Evolutionary conservation across 2,113 vertebrate genomes (phyloP).

Genomic region (Dipodomys stephensi): DNA sequence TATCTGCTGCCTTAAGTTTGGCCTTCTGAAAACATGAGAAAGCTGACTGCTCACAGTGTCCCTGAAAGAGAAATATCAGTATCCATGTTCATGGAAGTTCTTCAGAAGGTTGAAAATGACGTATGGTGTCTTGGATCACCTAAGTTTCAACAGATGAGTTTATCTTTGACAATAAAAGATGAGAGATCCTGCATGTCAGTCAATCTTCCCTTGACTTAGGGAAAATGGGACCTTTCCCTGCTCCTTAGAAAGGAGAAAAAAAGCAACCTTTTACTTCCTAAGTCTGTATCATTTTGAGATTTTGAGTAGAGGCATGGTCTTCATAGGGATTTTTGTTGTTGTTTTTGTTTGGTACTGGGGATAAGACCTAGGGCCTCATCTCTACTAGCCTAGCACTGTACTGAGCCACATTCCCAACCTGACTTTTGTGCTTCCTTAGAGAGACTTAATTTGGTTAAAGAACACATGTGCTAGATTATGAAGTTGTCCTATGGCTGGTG

Average conservation of each 20-base stretch:
- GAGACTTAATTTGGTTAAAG: neutral
- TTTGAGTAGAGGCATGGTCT: neutral
- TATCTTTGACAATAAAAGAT: neutral
- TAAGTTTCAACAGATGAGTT: neutral
- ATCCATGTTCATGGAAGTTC: neutral
- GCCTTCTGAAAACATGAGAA: conserved; percentile 84
- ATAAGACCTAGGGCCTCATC: neutral
- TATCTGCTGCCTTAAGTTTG: conserved; percentile 74
- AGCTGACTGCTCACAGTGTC: conserved; percentile 78
- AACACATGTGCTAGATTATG: neutral
- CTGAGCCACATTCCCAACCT: neutral
- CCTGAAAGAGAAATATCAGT: conserved; percentile 76
- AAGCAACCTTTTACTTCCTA: neutral
- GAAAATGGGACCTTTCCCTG: neutral
- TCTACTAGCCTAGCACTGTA: neutral
- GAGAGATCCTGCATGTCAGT: neutral
- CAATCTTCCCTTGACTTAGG: neutral
- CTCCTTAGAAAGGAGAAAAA: neutral
- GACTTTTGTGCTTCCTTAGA: neutral
- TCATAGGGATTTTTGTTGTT: neutral
- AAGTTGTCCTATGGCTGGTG: neutral
- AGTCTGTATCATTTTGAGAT: neutral
- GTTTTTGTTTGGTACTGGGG: neutral
- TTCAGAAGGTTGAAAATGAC: conserved; percentile 7
- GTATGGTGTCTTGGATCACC: neutral